phyloP scores from a whole-genome alignment of 1,140 invertebrate genomes.

The Metopolophium dirhodum region DNA sequence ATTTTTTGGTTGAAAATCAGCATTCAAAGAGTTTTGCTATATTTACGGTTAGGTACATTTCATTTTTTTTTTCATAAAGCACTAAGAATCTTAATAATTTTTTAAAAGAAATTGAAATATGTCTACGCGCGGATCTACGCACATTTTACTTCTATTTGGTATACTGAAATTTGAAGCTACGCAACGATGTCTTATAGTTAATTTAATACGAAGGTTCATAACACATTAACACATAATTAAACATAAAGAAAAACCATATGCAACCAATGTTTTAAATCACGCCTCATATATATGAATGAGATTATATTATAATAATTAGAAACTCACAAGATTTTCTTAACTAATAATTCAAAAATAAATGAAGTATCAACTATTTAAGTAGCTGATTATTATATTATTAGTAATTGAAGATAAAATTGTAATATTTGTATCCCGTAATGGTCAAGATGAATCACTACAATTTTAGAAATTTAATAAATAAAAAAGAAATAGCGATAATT shows the following conservation, averaged over 20 bases:
- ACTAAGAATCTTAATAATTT: background rate
- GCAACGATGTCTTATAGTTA: background rate
- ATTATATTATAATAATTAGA: background rate
- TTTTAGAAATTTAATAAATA: background rate
- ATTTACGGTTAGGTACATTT: slow-evolving; percentile 31
- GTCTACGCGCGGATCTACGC: background rate
- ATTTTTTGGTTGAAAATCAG: slow-evolving; percentile 15
- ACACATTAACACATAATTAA: background rate
- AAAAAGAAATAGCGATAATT: too few species aligned
- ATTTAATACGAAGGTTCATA: background rate
- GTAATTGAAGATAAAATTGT: background rate
- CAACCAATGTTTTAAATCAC: background rate
- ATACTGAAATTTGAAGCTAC: background rate
- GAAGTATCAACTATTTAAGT: background rate
- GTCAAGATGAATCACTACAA: background rate
- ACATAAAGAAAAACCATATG: background rate
- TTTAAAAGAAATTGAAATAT: slow-evolving; percentile 12
- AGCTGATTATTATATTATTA: background rate
- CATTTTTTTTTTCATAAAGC: background rate
- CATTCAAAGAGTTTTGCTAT: slow-evolving; percentile 1
- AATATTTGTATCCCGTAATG: background rate
- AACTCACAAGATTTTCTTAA: background rate
- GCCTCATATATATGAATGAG: background rate
- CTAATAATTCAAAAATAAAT: background rate
- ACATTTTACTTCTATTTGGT: background rate